Evolutionary conservation across 92 coral and sea anemone species (phyloP), one percentile per base, ranked within the genome.

Genomic region (Phenganax marumi): DNA sequence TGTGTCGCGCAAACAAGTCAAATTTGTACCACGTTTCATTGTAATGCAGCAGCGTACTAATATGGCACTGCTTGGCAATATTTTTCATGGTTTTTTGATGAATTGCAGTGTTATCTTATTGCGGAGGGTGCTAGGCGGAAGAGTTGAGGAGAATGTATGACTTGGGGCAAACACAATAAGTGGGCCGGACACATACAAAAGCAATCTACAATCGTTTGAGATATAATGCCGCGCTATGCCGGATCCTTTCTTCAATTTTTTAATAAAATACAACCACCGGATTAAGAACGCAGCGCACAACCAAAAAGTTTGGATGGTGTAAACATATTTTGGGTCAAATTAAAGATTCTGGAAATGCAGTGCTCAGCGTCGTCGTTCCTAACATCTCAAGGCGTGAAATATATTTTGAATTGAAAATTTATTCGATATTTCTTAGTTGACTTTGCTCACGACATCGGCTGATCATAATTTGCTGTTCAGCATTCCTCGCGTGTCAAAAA

Each of bases 61-160:
- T 33, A 5, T 33, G 43, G 72, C 19, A 66, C n/a, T 33, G 72
- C 17, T 66, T 66, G 72, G 43, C 17, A 33, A 25, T 33, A 33
- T 25, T 25, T 24, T 19, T 66, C 72, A 12, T 66, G 50, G 49
- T 66, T 66, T 66, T 33, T 3, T 48, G 72, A 66, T 66, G 26
- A 66, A 66, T 25, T 33, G 23, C 50, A 19, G 50, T 48, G 43
- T 66, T 25, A 25, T 33, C 72, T 19, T 7, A 8, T 66, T 47
- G n/a, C 72, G 18, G 43, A 33, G 43, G 43, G 50, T n/a, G 72
- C 72, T 10, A 66, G 72, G 48, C 49, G 50, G 72, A 66, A 66
- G 50, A 14, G 18, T 25, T 66, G 49, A n/a, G 49, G 49, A 25
- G 49, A 14, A 66, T 66, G 43, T 33, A 25, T 66, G 72, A 25